These are phyloP conservation scores for Dromius quadrimaculatus DNA, from an alignment of 2,888 invertebrate species.

Conservation along the genomic window DNA sequence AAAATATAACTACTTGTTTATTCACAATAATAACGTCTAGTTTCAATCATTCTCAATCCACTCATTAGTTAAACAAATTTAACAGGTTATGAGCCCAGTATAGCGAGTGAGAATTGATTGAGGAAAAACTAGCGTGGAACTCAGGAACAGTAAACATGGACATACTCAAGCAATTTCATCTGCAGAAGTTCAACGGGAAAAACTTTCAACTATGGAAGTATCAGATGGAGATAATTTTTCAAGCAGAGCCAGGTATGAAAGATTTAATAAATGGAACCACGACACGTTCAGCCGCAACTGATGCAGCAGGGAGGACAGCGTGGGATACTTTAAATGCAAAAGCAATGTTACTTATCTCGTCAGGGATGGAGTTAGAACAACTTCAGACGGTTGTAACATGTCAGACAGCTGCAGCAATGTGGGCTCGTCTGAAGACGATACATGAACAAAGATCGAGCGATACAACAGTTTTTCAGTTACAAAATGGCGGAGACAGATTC, in stretches of 20 bases:
- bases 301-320: background rate
- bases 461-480: slow-evolving; percentile 38
- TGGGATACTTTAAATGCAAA: slow-evolving; percentile 23
- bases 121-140: too few relatives aligned
- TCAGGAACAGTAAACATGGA: slow-evolving; percentile 28
- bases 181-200: slow-evolving; percentile 34
- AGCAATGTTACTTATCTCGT: slow-evolving; percentile 21
- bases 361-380: slow-evolving; percentile 24
- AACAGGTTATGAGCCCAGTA: too few relatives aligned
- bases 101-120: too few relatives aligned
- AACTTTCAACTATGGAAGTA: too few relatives aligned
- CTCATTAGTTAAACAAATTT: too few relatives aligned
- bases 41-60: too few relatives aligned
- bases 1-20: too few relatives aligned
- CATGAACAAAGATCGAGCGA: slow-evolving; percentile 48
- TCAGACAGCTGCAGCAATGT: slow-evolving; percentile 35
- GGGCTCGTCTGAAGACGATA: slow-evolving; percentile 48
- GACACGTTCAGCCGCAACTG: background rate
- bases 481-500: slow-evolving; percentile 19
- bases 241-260: slow-evolving; percentile 7
- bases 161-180: slow-evolving; percentile 16
- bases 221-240: slow-evolving; percentile 37
- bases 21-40: too few relatives aligned
- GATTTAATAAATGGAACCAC: background rate
- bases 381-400: slow-evolving; percentile 17